These are phyloP conservation scores for Trogon surrucura DNA, from an alignment of 2,113 vertebrate species.

Conservation along the genomic window DNA sequence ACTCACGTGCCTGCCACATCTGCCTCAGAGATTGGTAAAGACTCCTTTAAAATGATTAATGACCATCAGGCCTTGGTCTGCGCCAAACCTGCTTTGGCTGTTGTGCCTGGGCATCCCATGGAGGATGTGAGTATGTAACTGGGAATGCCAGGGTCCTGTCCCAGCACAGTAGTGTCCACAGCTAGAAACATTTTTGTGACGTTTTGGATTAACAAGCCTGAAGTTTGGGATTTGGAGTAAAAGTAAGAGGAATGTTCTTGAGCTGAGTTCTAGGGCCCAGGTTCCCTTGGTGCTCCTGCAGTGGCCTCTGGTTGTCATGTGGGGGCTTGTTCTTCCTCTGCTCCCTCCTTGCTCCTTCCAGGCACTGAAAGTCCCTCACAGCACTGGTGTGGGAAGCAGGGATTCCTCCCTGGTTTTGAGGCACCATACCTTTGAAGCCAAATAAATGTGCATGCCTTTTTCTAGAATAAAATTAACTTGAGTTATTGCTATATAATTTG, in stretches of 20 bases:
- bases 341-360: background rate
- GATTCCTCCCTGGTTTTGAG: background rate
- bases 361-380: background rate
- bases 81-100: background rate
- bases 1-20: background rate
- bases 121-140: background rate
- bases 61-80: background rate
- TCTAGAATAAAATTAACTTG: background rate
- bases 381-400: background rate
- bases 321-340: background rate
- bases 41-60: background rate
- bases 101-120: background rate
- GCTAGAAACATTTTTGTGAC: background rate
- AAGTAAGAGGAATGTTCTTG: background rate
- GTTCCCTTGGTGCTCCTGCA: background rate
- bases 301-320: background rate
- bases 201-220: background rate
- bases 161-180: background rate
- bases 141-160: background rate
- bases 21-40: rapidly evolving
- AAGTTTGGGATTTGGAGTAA: background rate
- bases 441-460: background rate
- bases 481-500: background rate
- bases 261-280: background rate
- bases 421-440: background rate